These are phyloP conservation scores for Himalopsyche anomala DNA, from an alignment of 2,888 invertebrate species.

Conservation along the genomic window DNA sequence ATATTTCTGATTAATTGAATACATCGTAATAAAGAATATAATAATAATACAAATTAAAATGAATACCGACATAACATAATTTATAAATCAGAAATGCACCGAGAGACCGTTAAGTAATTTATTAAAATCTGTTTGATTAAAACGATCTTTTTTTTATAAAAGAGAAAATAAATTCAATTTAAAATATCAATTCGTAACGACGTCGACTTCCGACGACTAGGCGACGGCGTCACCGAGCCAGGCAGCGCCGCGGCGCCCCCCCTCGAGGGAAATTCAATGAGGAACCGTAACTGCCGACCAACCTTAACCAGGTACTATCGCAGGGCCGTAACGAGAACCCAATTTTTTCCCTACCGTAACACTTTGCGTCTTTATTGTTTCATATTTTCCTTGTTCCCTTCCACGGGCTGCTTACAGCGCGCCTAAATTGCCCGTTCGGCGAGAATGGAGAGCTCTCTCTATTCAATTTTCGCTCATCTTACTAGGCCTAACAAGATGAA, in stretches of 20 bases:
- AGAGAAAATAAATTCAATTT: conserved; percentile 9
- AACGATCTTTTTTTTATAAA: background rate
- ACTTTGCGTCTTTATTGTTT: conserved; percentile 27
- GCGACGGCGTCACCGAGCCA: background rate
- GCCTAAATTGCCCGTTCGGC: conserved; percentile 7
- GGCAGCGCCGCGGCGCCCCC: conserved; percentile 3
- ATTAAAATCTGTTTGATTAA: conserved; percentile 17
- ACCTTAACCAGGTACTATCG: conserved; percentile 31
- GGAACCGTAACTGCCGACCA: conserved; percentile 8
- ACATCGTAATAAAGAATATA: no score
- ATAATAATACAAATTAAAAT: no score
- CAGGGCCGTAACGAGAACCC: background rate
- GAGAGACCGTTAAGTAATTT: background rate
- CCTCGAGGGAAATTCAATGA: conserved; percentile 6
- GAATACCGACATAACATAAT: no score
- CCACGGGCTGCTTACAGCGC: background rate
- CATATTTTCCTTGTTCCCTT: conserved; percentile 12
- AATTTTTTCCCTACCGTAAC: conserved; percentile 27
- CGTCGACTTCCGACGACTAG: background rate
- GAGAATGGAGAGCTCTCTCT: background rate
- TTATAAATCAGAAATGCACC: background rate
- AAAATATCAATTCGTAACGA: conserved; percentile 36
- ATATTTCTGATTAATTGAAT: no score
- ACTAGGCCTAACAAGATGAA: conserved; percentile 7
- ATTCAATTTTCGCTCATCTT: conserved; percentile 27